Conservation (phyloP, 2,797 vertebrate genomes). For the Pogoniulus pusillus region DNA sequence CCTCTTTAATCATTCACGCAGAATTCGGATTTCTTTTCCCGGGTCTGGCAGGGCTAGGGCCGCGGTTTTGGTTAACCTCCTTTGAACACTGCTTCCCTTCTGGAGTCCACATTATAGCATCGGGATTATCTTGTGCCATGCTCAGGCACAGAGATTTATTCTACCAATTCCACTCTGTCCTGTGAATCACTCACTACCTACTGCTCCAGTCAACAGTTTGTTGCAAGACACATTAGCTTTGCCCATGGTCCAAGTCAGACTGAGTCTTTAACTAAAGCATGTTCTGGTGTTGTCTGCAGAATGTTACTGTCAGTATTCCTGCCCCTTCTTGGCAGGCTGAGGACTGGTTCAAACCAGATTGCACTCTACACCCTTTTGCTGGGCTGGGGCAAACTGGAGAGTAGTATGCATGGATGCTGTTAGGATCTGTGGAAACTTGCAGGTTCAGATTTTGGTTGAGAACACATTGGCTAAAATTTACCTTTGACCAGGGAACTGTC, state of each 20-base stretch:
- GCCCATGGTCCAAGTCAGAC: background rate
- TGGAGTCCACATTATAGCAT: too few relatives aligned
- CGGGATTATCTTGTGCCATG: background rate
- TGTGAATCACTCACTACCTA: background rate
- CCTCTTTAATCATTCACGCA: too few relatives aligned
- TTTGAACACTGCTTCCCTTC: too few relatives aligned
- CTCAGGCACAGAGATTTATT: background rate
- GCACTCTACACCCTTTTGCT: rapidly evolving
- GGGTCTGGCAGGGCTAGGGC: too few relatives aligned
- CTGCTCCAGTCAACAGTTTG: background rate
- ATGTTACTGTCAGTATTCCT: background rate
- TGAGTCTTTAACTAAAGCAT: background rate
- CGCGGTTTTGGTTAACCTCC: too few relatives aligned
- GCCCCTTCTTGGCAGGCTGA: background rate
- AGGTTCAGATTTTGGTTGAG: background rate
- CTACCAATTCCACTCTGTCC: background rate
- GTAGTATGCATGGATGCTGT: background rate
- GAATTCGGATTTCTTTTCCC: too few relatives aligned
- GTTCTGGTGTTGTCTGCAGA: background rate
- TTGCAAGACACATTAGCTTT: background rate
- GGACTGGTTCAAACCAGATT: background rate
- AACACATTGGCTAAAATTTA: background rate
- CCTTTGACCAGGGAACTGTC: background rate
- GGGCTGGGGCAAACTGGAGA: background rate
- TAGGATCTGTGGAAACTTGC: background rate